Conservation (phyloP, 2,113 vertebrate genomes). For the Pandion haliaetus region DNA sequence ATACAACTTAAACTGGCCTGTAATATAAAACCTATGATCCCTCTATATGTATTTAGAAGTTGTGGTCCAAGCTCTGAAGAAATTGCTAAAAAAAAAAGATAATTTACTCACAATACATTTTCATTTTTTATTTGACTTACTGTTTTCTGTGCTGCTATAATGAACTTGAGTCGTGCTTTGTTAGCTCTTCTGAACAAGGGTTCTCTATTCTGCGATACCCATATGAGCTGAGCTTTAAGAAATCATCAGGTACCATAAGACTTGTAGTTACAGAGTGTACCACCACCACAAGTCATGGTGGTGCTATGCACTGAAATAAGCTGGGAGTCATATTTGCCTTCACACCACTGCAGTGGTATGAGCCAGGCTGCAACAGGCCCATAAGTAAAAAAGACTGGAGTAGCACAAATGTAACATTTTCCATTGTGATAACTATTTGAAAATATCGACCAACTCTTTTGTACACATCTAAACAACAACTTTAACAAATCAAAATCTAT, state of each 20-base stretch:
- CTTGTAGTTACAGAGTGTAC: background rate
- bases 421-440: background rate
- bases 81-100: background rate
- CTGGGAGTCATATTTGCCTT: background rate
- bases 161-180: background rate
- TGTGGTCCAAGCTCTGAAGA: background rate
- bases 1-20: background rate
- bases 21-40: background rate
- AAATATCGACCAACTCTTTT: background rate
- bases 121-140: background rate
- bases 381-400: background rate
- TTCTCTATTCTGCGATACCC: background rate
- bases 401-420: background rate
- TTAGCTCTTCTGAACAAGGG: background rate
- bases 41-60: background rate
- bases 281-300: background rate
- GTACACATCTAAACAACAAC: conserved; percentile 1
- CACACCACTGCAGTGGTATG: background rate
- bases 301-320: background rate
- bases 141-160: background rate
- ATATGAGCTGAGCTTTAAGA: background rate
- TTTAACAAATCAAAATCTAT: conserved; percentile 35
- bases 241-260: background rate
- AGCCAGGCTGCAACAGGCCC: background rate
- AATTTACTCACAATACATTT: background rate